phyloP scores from a whole-genome alignment of 2,888 invertebrate species.

The Choreutis nemorana region DNA sequence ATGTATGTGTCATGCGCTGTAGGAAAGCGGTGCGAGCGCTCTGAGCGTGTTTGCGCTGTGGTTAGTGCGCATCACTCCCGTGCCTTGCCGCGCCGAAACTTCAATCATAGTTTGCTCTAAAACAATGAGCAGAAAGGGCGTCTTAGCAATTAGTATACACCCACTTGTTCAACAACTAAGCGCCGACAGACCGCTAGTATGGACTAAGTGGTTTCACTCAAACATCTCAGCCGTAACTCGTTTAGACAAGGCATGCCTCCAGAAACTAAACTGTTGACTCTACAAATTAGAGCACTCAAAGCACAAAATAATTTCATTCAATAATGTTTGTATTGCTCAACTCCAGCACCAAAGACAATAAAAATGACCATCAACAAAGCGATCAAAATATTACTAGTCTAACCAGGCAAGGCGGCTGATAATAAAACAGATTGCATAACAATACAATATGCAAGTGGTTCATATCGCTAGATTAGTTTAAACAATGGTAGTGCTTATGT shows the following conservation, averaged over 20 bases:
- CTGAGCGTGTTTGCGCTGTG: slow-evolving; percentile 48
- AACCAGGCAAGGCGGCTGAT: too few species aligned
- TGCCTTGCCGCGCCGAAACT: slow-evolving; percentile 50
- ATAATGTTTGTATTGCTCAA: slow-evolving; percentile 36
- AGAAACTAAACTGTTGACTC: slow-evolving; percentile 21
- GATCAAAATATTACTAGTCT: too few species aligned
- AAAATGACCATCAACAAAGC: too few species aligned
- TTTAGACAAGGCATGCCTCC: slow-evolving; percentile 30
- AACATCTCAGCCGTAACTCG: slow-evolving; percentile 30
- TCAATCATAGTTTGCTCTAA: slow-evolving; percentile 64
- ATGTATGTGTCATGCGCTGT: slow-evolving; percentile 65
- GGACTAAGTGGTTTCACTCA: slow-evolving; percentile 46
- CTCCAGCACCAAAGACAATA: too few species aligned
- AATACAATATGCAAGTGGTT: slow-evolving; percentile 58
- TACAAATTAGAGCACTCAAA: slow-evolving; percentile 16
- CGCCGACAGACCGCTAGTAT: slow-evolving; percentile 34
- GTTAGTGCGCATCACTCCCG: slow-evolving; percentile 53
- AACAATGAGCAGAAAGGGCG: slow-evolving; percentile 63
- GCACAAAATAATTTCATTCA: slow-evolving; percentile 30
- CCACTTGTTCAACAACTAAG: slow-evolving; percentile 49
- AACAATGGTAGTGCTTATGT: slow-evolving; percentile 58
- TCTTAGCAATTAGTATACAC: slow-evolving; percentile 60
- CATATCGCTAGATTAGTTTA: slow-evolving; percentile 55
- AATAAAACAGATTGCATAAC: too few species aligned
- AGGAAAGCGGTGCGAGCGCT: slow-evolving; percentile 32